These are phyloP conservation scores for Hyaena hyaena DNA, from an alignment of 2,113 vertebrate species.

Conservation along the genomic window DNA sequence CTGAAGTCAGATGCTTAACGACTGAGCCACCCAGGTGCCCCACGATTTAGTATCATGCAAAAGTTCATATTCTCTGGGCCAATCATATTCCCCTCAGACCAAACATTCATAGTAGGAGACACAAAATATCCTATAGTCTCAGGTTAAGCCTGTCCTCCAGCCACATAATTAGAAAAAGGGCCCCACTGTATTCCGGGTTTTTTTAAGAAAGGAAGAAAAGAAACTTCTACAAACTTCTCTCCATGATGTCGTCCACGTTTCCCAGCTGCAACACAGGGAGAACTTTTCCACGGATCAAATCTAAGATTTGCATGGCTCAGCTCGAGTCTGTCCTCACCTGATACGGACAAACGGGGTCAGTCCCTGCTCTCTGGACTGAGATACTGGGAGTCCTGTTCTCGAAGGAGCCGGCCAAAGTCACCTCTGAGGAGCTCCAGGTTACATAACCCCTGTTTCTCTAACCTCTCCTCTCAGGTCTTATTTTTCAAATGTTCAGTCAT, in stretches of 20 bases:
- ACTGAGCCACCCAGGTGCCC: no score
- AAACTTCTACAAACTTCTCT: constrained; percentile 29
- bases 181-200: not conserved
- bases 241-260: not conserved
- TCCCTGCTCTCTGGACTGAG: not conserved
- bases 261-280: not conserved
- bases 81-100: not conserved
- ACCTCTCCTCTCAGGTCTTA: constrained; percentile 59
- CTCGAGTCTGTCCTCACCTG: not conserved
- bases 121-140: not conserved
- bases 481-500: constrained; percentile 65
- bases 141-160: not conserved
- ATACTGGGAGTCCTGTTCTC: not conserved
- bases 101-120: not conserved
- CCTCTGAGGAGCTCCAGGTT: constrained; percentile 30
- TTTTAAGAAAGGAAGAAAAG: constrained; percentile 35
- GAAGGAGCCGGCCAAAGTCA: not conserved
- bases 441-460: constrained; percentile 65
- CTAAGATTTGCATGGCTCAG: not conserved
- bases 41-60: not conserved
- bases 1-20: no score
- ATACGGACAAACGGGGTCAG: not conserved
- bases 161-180: not conserved
- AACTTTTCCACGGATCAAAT: not conserved
- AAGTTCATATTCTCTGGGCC: not conserved